These are phyloP conservation scores for Vireo altiloquus DNA, from an alignment of 2,113 vertebrate genomes.

Conservation along the genomic window DNA sequence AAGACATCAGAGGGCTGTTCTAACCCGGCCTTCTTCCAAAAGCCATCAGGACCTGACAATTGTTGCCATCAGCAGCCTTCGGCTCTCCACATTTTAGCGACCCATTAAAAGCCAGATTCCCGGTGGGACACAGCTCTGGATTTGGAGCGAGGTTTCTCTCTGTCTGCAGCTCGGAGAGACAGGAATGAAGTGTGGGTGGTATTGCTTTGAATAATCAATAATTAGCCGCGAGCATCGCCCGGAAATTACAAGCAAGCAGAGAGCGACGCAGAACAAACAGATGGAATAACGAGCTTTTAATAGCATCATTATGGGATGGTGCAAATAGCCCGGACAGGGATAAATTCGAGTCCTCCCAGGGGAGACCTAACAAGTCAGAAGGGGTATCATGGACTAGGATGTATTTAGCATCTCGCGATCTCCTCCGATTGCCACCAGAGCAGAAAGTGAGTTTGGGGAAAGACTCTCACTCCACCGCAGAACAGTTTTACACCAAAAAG, in stretches of 20 bases:
- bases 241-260: not conserved
- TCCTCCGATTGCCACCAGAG: not conserved
- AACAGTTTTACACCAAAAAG: not conserved
- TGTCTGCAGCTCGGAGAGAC: not conserved
- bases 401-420: not conserved
- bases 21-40: not conserved
- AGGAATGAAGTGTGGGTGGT: not conserved
- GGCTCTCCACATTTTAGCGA: not conserved
- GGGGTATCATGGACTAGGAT: not conserved
- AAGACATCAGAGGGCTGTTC: not conserved
- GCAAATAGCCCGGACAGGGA: not conserved
- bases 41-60: not conserved
- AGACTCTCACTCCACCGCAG: not conserved
- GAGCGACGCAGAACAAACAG: not conserved
- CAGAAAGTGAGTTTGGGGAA: not conserved
- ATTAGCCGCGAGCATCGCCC: not conserved
- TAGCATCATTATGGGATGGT: not conserved
- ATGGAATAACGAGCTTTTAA: conserved; percentile 2
- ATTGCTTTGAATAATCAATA: not conserved
- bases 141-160: not conserved
- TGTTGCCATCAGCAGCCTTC: not conserved
- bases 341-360: not conserved
- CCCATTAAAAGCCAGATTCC: not conserved
- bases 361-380: not conserved
- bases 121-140: not conserved